Conservation (phyloP, 2,888 invertebrate genomes). For the Abrostola triplasia region DNA sequence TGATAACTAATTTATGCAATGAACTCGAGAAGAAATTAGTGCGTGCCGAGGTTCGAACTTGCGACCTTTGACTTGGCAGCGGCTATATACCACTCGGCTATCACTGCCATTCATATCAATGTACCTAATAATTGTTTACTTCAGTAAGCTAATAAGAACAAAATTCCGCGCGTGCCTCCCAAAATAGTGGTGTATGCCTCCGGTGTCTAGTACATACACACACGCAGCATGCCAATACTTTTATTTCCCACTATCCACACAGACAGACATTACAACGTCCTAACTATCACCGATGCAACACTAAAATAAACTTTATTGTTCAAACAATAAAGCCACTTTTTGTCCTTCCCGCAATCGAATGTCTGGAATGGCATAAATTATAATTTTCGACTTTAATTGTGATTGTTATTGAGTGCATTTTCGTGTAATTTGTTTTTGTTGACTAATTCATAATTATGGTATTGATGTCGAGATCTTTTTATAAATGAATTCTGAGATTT, state of each 20-base stretch:
- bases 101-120: conserved; percentile 11
- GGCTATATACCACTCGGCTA: not conserved
- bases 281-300: conserved; percentile 8
- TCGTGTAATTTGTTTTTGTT: conserved; percentile 8
- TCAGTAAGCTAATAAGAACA: conserved; percentile 38
- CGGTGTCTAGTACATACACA: conserved; percentile 16
- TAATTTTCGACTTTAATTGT: conserved; percentile 42
- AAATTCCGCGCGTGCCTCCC: conserved; percentile 46
- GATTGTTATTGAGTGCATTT: conserved; percentile 15
- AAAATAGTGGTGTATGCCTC: conserved; percentile 51
- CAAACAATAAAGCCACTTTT: not conserved
- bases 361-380: conserved; percentile 24
- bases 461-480: not conserved
- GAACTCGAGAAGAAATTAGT: no score
- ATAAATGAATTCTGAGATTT: not conserved
- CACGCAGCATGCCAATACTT: conserved; percentile 36
- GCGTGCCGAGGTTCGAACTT: no score
- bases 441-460: not conserved
- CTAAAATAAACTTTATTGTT: conserved; percentile 24
- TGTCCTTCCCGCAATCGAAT: no score
- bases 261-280: conserved; percentile 43
- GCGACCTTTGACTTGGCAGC: no score
- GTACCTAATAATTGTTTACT: conserved; percentile 48
- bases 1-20: no score
- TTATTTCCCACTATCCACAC: conserved; percentile 37